Evolutionary conservation across 2,888 invertebrate genomes (phyloP).

Genomic region (Nemurella pictetii): DNA sequence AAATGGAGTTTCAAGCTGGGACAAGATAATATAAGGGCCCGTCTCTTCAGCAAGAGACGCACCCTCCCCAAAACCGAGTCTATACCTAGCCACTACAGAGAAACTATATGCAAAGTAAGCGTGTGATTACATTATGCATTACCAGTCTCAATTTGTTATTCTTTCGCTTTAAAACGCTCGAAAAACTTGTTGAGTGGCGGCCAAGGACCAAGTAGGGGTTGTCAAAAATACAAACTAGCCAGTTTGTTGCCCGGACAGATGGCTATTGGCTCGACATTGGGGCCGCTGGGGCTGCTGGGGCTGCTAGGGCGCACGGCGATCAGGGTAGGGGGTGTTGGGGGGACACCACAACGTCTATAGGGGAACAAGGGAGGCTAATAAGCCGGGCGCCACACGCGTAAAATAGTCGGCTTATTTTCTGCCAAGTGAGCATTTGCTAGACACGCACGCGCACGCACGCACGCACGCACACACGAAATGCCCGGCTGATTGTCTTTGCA

Average conservation of each 20-base stretch:
- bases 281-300: not conserved
- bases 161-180: not conserved
- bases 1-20: no score
- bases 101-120: no score
- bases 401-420: slow-evolving; percentile 7
- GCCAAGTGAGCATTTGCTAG: not conserved
- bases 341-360: not conserved
- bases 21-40: no score
- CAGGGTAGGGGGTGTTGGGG: not conserved
- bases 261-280: not conserved
- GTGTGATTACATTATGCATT: no score
- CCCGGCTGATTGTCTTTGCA: slow-evolving; percentile 10
- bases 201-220: not conserved
- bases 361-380: not conserved
- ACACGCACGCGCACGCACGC: no score
- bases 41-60: no score
- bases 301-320: no score
- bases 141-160: not conserved
- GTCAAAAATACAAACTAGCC: not conserved
- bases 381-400: not conserved
- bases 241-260: not conserved
- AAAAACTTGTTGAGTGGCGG: not conserved
- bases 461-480: no score
- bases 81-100: no score
- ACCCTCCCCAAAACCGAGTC: no score